Percentiles rank a stretch among this genome's conserved stretches.
These are phyloP conservation scores for Coracias cyanogaster DNA, from an alignment of 2,797 vertebrate species.

Conservation along the genomic window DNA sequence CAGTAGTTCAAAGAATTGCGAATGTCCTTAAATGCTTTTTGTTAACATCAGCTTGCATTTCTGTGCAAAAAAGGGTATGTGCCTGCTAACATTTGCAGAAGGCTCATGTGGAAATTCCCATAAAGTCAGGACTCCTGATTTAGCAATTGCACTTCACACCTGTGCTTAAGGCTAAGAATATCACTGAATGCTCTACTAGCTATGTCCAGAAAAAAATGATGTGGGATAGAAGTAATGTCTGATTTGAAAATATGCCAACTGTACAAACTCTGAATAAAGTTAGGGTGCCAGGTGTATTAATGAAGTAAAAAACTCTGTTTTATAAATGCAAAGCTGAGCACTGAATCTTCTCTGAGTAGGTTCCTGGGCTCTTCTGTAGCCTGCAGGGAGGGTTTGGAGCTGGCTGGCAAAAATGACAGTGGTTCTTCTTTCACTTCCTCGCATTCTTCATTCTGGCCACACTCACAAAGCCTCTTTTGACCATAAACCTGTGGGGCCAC, in stretches of 20 bases:
- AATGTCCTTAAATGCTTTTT: neutral
- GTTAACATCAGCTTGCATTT: neutral
- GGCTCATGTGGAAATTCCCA: neutral
- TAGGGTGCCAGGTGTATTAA: neutral
- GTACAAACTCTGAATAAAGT: neutral
- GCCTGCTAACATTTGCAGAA: constrained; percentile 19
- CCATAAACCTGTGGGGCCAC: neutral
- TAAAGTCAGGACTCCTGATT: neutral
- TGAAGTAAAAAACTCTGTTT: neutral
- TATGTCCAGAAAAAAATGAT: neutral
- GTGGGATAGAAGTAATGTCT: neutral
- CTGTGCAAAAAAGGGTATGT: neutral
- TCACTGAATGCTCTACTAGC: neutral
- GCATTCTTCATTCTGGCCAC: accelerated
- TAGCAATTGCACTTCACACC: neutral
- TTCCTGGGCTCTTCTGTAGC: neutral
- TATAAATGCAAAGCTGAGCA: neutral
- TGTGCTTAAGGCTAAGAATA: neutral
- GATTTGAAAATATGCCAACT: neutral
- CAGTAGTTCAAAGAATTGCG: neutral
- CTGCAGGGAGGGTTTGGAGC: neutral
- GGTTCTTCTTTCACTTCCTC: neutral
- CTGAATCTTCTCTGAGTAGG: neutral
- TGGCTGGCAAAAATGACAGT: neutral
- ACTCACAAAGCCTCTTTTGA: neutral